These are phyloP conservation scores for Proisotoma minuta DNA, from an alignment of 2,888 invertebrate genomes.

Conservation along the genomic window DNA sequence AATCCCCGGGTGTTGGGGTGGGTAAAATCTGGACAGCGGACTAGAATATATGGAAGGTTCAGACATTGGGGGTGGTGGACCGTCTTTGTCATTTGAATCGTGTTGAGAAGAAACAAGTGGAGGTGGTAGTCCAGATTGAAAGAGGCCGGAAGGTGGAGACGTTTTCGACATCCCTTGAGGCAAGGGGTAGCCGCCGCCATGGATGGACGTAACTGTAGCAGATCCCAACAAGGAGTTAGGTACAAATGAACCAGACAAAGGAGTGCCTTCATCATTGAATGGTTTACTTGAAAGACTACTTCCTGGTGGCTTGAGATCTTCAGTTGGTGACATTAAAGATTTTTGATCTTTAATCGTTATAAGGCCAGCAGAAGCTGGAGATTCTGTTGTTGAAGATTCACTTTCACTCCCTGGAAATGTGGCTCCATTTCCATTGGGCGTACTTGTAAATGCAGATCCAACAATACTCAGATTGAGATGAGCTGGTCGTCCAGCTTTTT, in stretches of 20 bases:
- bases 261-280: slow-evolving; percentile 4
- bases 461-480: slow-evolving; percentile 25
- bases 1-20: slow-evolving; percentile 27
- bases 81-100: slow-evolving; percentile 12
- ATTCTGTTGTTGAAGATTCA: slow-evolving; percentile 24
- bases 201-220: neutral
- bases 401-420: slow-evolving; percentile 10
- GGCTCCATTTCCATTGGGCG: slow-evolving; percentile 18
- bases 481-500: slow-evolving; percentile 23
- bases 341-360: slow-evolving; percentile 46
- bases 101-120: slow-evolving; percentile 12
- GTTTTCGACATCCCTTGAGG: slow-evolving; percentile 35
- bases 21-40: slow-evolving; percentile 45
- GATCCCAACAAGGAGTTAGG: slow-evolving; percentile 8
- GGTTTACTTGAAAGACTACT: slow-evolving; percentile 24
- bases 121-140: slow-evolving; percentile 28
- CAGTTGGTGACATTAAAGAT: slow-evolving; percentile 46
- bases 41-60: slow-evolving; percentile 42
- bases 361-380: slow-evolving; percentile 29
- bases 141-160: slow-evolving; percentile 31
- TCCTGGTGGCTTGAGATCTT: slow-evolving; percentile 42
- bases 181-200: slow-evolving; percentile 31
- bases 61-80: slow-evolving; percentile 29
- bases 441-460: too few relatives aligned
- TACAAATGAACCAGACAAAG: neutral